Base-by-base conservation (phyloP, 2,113 vertebrate species). In the Agapornis roseicollis region DNA sequence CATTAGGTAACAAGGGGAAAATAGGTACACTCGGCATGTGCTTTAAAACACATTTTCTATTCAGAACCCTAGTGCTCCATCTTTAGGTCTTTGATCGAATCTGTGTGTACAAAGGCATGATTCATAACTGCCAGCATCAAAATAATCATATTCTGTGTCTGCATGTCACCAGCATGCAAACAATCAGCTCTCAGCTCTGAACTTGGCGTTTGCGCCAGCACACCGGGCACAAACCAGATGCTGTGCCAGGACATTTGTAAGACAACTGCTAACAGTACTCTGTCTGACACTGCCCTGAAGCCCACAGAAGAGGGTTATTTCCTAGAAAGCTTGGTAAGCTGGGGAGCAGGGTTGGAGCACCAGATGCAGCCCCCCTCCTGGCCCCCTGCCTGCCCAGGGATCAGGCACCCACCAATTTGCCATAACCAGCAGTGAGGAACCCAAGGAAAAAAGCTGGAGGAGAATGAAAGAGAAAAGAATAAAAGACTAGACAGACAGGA, bases 361-460 rank as follows among this genome's bases (percentile, higher is more conserved):
- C 61, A 35, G 88, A 76, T 42, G 65, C 90, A 97, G 96, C 89
- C 80, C 88, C 90, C 69, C 92, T 97, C 97, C 96, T 80, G n/a
- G 92, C 52, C 85, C 94, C 93, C 89, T 39, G 31, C 80, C 94
- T 82, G 31, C 47, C 70, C 6, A 3, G 22, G 61, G 63, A 68
- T 27, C n/a, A 27, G 29, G 60, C 23, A 5, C 2, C 9, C 0
- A 0, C 23, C 46, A 71, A 6, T n/a, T 58, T 18, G 23, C 1
- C 0, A 4, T 1, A 66, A 33, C 23, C 13, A 50, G 71, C 25
- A 29, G 5, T 2, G 15, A 13, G 24, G 46, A 42, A 14, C 47
- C 3, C 23, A 13, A 56, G 16, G 7, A 8, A 70, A 70, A 83
- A 46, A 66, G 37, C 37, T 33, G 35, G 4, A 56, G 27, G 41